Evolutionary conservation across 2,797 vertebrate genomes (phyloP).

Genomic region (Helarctos malayanus): DNA sequence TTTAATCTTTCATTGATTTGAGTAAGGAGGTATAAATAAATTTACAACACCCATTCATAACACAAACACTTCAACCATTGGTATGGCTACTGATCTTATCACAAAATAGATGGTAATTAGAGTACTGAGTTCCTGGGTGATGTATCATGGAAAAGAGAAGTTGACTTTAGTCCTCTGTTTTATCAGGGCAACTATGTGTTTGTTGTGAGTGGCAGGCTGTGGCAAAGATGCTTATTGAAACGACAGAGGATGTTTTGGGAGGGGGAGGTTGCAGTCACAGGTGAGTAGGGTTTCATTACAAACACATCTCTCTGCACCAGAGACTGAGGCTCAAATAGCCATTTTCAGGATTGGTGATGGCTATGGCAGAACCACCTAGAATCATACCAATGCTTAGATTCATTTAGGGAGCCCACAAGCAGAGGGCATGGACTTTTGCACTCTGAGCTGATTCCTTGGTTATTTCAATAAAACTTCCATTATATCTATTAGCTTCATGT

Average conservation of each 20-base stretch:
- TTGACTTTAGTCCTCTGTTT: background rate
- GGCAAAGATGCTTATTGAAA: background rate
- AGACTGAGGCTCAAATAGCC: background rate
- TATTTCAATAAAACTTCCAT: background rate
- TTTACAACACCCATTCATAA: conserved; percentile 63
- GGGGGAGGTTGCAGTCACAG: background rate
- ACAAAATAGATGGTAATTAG: conserved; percentile 60
- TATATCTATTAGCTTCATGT: background rate
- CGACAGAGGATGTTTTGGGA: background rate
- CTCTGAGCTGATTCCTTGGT: background rate
- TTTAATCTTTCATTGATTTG: conserved; percentile 71
- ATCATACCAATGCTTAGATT: background rate
- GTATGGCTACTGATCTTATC: conserved; percentile 73
- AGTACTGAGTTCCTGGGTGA: conserved; percentile 60
- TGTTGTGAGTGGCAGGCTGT: background rate
- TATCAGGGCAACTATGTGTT: conserved; percentile 25
- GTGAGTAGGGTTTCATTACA: background rate
- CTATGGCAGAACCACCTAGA: background rate
- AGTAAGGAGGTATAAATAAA: conserved; percentile 73
- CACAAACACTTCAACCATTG: conserved; percentile 66
- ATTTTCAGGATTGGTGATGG: background rate
- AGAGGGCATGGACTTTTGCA: background rate
- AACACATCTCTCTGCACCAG: background rate
- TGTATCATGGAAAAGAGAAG: conserved; percentile 75
- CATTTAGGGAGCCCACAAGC: background rate